Evolutionary conservation across 2,113 vertebrate species (phyloP), one percentile per base, ranked within the genome.

Genomic region (Cyprinus carpio): DNA sequence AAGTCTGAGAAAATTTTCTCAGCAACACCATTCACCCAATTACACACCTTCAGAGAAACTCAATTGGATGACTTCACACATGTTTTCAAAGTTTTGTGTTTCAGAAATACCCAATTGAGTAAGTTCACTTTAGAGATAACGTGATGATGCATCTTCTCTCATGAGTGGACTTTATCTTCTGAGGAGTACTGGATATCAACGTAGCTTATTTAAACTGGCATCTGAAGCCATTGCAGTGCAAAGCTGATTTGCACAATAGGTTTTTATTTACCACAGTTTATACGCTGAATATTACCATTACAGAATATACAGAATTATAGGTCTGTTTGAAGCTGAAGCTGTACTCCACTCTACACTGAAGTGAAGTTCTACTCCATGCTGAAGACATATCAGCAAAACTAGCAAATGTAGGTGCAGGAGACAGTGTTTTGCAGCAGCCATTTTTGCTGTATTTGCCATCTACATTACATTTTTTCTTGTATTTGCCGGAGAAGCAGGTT

Each of bases 361-460:
- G 49, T 51, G 49, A 51, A 51, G 49, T 51, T 51, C 15, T 4
- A 5, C 49, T 51, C 49, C 49, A 51, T 51, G 13, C 13, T 16
- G 49, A 77, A 77, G 49, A 23, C 27, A 20, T 27, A 11, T 49
- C 74, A 75, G 6, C 15, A 20, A 12, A 8, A 56, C 27, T 78
- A 13, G 51, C 51, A 64, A 81, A 64, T 27, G 18, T 51, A 51
- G 1, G 27, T 58, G 31, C 64, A 72, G 10, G 23, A 82, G 67
- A 54, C 46, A 27, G 43, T n/a, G 6, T 71, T 54, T 49, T 43
- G 6, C 13, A 31, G 18, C 18, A 54, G 46, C 6, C 4, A n/a
- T 16, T 82, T 82, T 82, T 34, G 46, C 37, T 23, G 13, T 71
- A 56, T 82, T 72, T 56, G 67, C 43, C 43, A 65, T 23, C 29